Conservation (phyloP, 2,888 invertebrate species). For the Machimus atricapillus region DNA sequence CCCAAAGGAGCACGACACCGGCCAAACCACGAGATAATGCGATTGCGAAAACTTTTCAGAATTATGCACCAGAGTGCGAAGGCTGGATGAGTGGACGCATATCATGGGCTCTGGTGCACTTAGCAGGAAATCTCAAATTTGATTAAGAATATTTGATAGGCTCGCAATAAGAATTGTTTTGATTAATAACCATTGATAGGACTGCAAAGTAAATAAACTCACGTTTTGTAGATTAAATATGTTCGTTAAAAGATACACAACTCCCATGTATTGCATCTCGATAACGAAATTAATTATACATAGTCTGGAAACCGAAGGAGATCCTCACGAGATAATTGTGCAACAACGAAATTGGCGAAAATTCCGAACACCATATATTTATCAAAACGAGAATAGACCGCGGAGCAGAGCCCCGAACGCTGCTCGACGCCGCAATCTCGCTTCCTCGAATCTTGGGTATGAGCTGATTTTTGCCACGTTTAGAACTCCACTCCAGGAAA, state of each 20-base stretch:
- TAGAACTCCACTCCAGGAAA: conserved; percentile 30
- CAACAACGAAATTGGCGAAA: conserved; percentile 46
- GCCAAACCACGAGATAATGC: conserved; percentile 42
- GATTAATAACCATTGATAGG: conserved; percentile 52
- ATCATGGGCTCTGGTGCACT: conserved; percentile 26
- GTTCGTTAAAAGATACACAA: conserved; percentile 52
- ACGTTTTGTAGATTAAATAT: conserved; percentile 51
- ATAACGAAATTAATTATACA: conserved; percentile 52
- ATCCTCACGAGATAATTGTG: conserved; percentile 43
- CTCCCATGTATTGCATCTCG: conserved; percentile 50
- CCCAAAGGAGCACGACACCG: conserved; percentile 44
- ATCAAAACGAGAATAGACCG: conserved; percentile 41
- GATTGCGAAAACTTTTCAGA: conserved; percentile 33
- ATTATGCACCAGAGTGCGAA: conserved; percentile 31
- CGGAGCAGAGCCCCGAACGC: background rate
- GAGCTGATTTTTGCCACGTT: conserved; percentile 34
- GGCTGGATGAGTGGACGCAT: background rate
- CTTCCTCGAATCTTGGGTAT: conserved; percentile 16
- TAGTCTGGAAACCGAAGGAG: conserved; percentile 48
- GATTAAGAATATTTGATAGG: conserved; percentile 47
- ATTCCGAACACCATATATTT: conserved; percentile 41
- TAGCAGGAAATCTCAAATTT: conserved; percentile 44
- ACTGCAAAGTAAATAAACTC: conserved; percentile 52
- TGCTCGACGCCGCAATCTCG: conserved; percentile 1
- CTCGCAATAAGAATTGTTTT: conserved; percentile 46